Base-by-base conservation (phyloP, 2,113 vertebrate genomes). In the Rhabdomys dilectus region DNA sequence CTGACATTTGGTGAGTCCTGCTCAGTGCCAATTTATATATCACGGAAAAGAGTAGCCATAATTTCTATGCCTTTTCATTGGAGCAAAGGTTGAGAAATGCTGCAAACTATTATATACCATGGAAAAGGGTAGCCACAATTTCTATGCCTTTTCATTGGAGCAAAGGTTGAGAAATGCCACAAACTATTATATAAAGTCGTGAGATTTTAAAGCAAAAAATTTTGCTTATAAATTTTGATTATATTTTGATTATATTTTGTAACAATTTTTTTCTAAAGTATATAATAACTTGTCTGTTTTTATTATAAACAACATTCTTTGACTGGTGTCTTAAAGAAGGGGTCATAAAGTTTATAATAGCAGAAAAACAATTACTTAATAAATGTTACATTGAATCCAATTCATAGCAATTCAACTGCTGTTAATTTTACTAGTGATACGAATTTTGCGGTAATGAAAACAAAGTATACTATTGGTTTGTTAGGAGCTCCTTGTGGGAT, bases 111-210 rank as follows among this genome's bases (percentile, higher is more conserved):
- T 31, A 34, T 76, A 90, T 53, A 21, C 11, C 16, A 22, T 39
- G 3, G 22, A 42, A 60, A 90, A 62, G 3, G 42, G 51, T 24
- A 34, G 29, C 7, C 72, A 66, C 2, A 4, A 4, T 90, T 10
- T 87, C 34, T 16, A 53, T 12, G 42, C 34, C 36, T 7, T 13
- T 16, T 82, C 5, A 75, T 75, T 62, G 3, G 29, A 64, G 60
- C 0, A 87, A 3, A 16, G 6, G 0, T 21, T 56, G 21, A 82
- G 3, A 3, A 72, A 42, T 29, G 26, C 29, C 13, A 4, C 15
- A 53, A 56, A 80, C 62, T 95, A 53, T 76, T 31, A 34, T n/a
- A n/a, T 36, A 31, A 88, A 87, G 72, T 51, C 7, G 31, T 81
- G 51, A 66, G 3, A 45, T 70, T 60, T 75, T 93, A 62, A 70